A percentile compares a stretch with the other conserved stretches of the same genome.
Conservation (phyloP, 2,888 invertebrate species). For the Drosophila testacea region DNA sequence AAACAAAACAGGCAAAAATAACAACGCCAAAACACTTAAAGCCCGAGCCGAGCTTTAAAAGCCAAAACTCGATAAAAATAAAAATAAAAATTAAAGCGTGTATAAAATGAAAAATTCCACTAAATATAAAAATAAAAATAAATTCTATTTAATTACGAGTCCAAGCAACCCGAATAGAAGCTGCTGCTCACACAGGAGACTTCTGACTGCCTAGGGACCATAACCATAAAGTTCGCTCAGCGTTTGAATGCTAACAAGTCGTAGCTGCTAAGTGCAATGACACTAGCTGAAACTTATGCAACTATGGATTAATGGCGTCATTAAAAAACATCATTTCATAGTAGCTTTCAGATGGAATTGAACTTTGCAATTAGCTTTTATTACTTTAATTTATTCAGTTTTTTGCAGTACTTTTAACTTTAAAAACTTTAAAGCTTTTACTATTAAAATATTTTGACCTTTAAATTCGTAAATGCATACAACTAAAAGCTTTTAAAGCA, state of each 20-base stretch:
- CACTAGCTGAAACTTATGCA: constrained; percentile 13
- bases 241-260: constrained; percentile 39
- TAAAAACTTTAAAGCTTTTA: too few species aligned
- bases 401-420: too few species aligned
- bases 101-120: constrained; percentile 31
- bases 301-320: too few species aligned
- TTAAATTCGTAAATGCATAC: too few species aligned
- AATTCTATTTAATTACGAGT: constrained; percentile 64
- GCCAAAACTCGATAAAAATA: constrained; percentile 33
- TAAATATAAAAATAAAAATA: constrained; percentile 44
- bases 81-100: constrained; percentile 42
- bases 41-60: constrained; percentile 26
- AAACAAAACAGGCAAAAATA: constrained; percentile 34
- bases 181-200: constrained; percentile 3
- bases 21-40: constrained; percentile 20
- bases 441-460: too few species aligned
- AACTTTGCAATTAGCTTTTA: too few species aligned
- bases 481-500: too few species aligned
- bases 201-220: constrained; percentile 18
- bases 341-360: too few species aligned
- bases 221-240: constrained; percentile 23
- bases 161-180: constrained; percentile 16
- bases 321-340: too few species aligned
- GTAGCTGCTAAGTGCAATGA: constrained; percentile 15
- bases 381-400: too few species aligned